Conservation (phyloP, 2,888 invertebrate genomes). For the Hanleya hanleyi region DNA sequence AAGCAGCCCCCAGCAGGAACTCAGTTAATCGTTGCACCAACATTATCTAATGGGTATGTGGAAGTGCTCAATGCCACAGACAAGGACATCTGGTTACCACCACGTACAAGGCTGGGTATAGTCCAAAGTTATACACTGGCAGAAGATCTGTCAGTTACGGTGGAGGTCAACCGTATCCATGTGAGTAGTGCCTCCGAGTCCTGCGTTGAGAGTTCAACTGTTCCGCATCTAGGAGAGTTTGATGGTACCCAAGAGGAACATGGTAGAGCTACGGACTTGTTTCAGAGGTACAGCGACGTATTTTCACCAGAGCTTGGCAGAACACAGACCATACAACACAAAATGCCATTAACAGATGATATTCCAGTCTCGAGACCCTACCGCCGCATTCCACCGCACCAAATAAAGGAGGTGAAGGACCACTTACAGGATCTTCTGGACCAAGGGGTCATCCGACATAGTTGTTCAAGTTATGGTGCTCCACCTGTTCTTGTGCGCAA, state of each 20-base stretch:
- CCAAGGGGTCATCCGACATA: not conserved
- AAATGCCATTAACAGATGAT: not conserved
- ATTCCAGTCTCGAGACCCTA: conserved; percentile 12
- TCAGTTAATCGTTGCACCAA: not conserved
- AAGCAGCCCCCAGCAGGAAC: not conserved
- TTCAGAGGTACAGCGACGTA: conserved; percentile 6
- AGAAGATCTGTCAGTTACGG: not conserved
- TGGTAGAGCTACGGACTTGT: not conserved
- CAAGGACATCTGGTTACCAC: conserved; percentile 6
- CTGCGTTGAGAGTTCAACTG: not conserved
- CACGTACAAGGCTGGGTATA: conserved; percentile 3
- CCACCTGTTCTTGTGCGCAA: conserved; percentile 41
- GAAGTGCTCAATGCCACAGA: conserved; percentile 6
- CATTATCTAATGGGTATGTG: conserved; percentile 2
- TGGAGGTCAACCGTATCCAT: not conserved
- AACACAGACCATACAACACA: conserved; percentile 11
- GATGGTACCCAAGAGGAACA: not conserved
- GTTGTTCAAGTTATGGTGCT: conserved; percentile 32
- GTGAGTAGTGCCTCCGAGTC: not conserved
- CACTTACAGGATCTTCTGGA: conserved; percentile 26
- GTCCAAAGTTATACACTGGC: not conserved
- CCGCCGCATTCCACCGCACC: conserved; percentile 22
- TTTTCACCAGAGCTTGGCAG: conserved; percentile 5
- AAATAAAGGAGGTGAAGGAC: conserved; percentile 14
- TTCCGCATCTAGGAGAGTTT: not conserved